Evolutionary conservation across 2,113 vertebrate genomes (phyloP).

Genomic region (Hippoglossus stenolepis): DNA sequence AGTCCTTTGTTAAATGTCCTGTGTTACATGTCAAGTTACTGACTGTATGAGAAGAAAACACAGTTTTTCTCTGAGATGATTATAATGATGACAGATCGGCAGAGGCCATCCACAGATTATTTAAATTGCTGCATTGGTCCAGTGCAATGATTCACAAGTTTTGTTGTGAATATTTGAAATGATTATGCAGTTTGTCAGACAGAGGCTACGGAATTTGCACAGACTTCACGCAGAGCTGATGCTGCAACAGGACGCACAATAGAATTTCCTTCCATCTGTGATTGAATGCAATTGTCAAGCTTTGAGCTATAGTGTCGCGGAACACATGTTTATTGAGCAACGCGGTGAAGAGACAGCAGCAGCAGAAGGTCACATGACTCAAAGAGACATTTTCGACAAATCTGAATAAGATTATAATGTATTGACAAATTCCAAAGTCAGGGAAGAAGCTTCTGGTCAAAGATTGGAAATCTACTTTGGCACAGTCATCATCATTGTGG

Average conservation of each 20-base stretch:
- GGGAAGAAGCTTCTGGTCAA: no score
- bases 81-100: constrained; percentile 22
- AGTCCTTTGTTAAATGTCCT: no score
- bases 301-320: constrained; percentile 48
- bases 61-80: neutral
- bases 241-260: constrained; percentile 48
- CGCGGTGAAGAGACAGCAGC: constrained; percentile 18
- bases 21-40: neutral
- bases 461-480: no score
- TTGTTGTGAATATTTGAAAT: constrained; percentile 33
- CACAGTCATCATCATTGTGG: no score
- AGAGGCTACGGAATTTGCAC: constrained; percentile 2
- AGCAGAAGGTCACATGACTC: no score
- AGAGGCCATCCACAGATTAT: constrained; percentile 13
- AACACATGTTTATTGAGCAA: constrained; percentile 48
- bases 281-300: constrained; percentile 60
- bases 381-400: no score
- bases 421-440: no score
- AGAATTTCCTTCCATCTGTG: constrained; percentile 45
- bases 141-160: constrained; percentile 16
- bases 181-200: constrained; percentile 12
- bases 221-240: constrained; percentile 62
- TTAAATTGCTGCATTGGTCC: constrained; percentile 1
- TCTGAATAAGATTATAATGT: no score
- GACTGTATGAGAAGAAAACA: neutral